Conservation (phyloP, 2,797 vertebrate species). For the Galaxias olidus region DNA sequence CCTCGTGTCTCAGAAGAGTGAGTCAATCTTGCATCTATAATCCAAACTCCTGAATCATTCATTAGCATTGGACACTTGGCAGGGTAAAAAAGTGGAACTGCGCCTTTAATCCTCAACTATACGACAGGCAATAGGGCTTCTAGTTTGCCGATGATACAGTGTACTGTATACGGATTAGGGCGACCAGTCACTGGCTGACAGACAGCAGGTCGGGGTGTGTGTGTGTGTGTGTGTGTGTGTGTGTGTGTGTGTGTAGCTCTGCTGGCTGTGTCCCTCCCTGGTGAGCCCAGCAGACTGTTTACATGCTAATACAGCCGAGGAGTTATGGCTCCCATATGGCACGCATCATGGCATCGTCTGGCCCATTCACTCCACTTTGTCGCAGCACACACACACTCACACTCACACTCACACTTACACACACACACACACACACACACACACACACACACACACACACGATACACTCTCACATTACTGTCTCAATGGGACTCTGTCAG, state of each 20-base stretch:
- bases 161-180: too few species aligned
- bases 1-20: too few species aligned
- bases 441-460: constrained; percentile 6
- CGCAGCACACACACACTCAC: constrained; percentile 18
- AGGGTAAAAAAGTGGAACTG: too few species aligned
- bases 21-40: too few species aligned
- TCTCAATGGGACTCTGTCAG: background rate
- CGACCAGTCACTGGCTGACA: too few species aligned
- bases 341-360: constrained; percentile 47
- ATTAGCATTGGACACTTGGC: too few species aligned
- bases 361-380: constrained; percentile 22
- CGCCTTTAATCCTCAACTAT: too few species aligned
- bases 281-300: constrained; percentile 57
- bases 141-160: too few species aligned
- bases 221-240: constrained; percentile 18
- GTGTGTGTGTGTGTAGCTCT: constrained; percentile 18
- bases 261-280: constrained; percentile 37
- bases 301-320: constrained; percentile 50
- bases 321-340: constrained; percentile 69
- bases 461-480: background rate
- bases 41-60: too few species aligned
- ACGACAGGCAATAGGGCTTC: too few species aligned
- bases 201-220: constrained; percentile 1
- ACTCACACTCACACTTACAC: too few species aligned
- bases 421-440: constrained; percentile 19